phyloP scores from a whole-genome alignment of 2,888 invertebrate species.

The Chymomyza fuscimana region DNA sequence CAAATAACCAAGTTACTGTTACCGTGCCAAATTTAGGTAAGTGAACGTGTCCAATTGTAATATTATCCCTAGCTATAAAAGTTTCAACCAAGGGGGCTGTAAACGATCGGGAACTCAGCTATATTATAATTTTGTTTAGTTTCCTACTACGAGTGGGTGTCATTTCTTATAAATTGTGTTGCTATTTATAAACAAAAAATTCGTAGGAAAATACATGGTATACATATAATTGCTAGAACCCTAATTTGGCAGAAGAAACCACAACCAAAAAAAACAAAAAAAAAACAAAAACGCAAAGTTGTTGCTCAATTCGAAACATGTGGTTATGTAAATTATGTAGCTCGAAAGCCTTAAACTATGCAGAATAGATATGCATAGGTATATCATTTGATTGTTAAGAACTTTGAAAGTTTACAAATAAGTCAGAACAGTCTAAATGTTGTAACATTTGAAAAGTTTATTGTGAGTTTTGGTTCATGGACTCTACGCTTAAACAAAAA shows the following conservation, averaged over 20 bases:
- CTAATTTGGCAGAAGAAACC: not conserved
- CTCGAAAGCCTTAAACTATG: too few relatives aligned
- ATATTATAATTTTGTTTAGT: not conserved
- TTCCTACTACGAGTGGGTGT: not conserved
- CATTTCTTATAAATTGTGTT: not conserved
- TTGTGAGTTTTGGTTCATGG: too few relatives aligned
- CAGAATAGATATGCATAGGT: too few relatives aligned
- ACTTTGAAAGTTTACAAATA: too few relatives aligned
- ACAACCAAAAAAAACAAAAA: not conserved
- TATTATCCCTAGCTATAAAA: not conserved
- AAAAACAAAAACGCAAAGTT: not conserved
- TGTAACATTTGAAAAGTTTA: too few relatives aligned
- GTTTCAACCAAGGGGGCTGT: not conserved
- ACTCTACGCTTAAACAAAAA: too few relatives aligned
- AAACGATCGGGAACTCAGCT: not conserved
- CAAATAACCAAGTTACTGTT: constrained; percentile 93
- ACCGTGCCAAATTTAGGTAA: constrained; percentile 94
- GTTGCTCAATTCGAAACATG: not conserved
- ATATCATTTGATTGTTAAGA: too few relatives aligned
- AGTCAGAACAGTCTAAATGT: too few relatives aligned
- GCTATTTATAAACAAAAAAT: constrained; percentile 1
- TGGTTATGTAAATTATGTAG: not conserved
- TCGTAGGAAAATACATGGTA: not conserved
- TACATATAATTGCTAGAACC: not conserved
- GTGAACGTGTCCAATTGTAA: constrained; percentile 33